Conservation (phyloP, 2,888 invertebrate species). For the Thereva nobilitata region DNA sequence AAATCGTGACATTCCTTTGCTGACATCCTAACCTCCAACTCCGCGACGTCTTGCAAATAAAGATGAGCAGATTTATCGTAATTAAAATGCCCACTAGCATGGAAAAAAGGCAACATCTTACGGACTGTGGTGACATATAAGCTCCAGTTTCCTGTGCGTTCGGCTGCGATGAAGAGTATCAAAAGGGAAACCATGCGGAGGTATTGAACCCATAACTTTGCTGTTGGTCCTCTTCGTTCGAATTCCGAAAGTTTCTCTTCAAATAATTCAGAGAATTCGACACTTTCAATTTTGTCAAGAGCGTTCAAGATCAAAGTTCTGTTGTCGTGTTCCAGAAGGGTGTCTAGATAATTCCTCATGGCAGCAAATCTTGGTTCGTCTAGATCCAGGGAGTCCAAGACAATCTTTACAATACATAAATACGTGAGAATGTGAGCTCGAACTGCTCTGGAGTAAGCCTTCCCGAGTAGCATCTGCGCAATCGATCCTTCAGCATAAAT, state of each 20-base stretch:
- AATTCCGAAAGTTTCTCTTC: no score
- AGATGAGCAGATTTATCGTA: conserved; percentile 51
- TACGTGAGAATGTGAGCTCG: background rate
- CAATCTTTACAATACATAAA: background rate
- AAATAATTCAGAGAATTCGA: no score
- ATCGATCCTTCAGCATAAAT: conserved; percentile 13
- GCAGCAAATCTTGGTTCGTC: no score
- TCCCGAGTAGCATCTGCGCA: background rate
- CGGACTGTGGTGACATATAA: conserved; percentile 38
- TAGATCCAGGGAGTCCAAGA: conserved; percentile 11
- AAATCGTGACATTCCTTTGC: conserved; percentile 13
- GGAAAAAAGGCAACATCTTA: conserved; percentile 51
- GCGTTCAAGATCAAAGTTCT: no score
- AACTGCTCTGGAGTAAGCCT: conserved; percentile 2
- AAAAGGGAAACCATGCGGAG: conserved; percentile 46
- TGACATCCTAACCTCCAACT: background rate
- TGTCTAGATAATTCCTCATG: no score
- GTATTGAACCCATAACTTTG: conserved; percentile 18
- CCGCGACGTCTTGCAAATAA: conserved; percentile 53
- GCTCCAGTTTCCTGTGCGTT: conserved; percentile 39
- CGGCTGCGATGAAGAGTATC: conserved; percentile 11
- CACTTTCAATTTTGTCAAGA: no score
- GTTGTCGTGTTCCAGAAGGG: no score
- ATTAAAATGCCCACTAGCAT: conserved; percentile 50
- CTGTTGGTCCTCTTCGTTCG: conserved; percentile 3